These are phyloP conservation scores for Apotomis betuletana DNA, from an alignment of 2,888 invertebrate species.

Conservation along the genomic window DNA sequence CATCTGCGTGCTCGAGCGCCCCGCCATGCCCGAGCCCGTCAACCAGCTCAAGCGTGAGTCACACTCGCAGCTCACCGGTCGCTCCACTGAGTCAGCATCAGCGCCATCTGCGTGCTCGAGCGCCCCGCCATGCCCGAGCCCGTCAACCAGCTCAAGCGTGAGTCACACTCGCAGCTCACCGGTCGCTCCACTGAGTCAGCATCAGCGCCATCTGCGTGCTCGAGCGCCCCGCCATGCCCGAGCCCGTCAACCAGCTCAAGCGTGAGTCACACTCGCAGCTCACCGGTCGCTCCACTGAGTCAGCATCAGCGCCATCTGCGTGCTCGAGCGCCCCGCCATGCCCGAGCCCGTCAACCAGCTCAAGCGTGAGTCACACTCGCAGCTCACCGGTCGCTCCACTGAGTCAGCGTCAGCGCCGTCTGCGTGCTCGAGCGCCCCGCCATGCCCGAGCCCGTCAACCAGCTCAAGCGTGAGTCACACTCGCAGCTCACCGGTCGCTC, in stretches of 20 bases:
- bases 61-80: too few species aligned
- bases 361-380: conserved; percentile 57
- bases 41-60: conserved; percentile 68
- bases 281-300: conserved; percentile 33
- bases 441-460: conserved; percentile 71
- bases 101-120: conserved; percentile 64
- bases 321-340: conserved; percentile 60
- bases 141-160: conserved; percentile 70
- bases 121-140: conserved; percentile 67
- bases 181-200: conserved; percentile 48
- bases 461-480: conserved; percentile 62
- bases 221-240: conserved; percentile 64
- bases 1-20: conserved; percentile 60
- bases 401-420: conserved; percentile 68
- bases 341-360: conserved; percentile 71
- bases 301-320: conserved; percentile 69
- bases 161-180: conserved; percentile 26
- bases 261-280: conserved; percentile 52
- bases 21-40: conserved; percentile 68
- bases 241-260: conserved; percentile 69
- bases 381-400: too few species aligned
- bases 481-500: too few species aligned
- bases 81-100: conserved; percentile 56
- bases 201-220: conserved; percentile 67
- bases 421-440: conserved; percentile 59